Conservation (phyloP, 2,113 vertebrate species). For the Elaphurus davidianus region DNA sequence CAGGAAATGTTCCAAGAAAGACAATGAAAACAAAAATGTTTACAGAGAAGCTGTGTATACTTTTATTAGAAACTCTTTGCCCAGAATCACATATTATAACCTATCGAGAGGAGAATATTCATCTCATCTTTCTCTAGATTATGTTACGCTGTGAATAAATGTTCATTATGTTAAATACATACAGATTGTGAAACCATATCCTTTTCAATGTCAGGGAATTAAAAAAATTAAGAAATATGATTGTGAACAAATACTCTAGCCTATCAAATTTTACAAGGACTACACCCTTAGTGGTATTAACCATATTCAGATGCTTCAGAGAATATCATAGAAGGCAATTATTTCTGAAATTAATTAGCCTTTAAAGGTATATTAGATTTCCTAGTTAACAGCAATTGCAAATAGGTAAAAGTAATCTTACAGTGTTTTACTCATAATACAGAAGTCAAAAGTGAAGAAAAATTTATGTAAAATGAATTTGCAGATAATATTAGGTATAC, state of each 20-base stretch:
- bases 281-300: neutral
- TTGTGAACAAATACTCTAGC: neutral
- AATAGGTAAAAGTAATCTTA: neutral
- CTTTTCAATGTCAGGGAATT: neutral
- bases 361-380: neutral
- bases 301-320: neutral
- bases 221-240: neutral
- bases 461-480: neutral
- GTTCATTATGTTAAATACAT: neutral
- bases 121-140: neutral
- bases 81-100: neutral
- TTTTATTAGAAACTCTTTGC: neutral
- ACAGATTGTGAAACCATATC: neutral
- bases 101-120: neutral
- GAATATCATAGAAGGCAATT: neutral
- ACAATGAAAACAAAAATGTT: neutral
- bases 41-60: neutral
- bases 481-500: neutral
- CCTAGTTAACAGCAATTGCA: neutral
- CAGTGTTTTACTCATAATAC: neutral
- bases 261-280: neutral
- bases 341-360: neutral
- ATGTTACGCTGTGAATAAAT: neutral
- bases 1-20: neutral
- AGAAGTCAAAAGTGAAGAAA: constrained; percentile 19